Evolutionary conservation across 2,888 invertebrate species (phyloP), one percentile per base, ranked within the genome.

Genomic region (Rotaria magnacalcarata): DNA sequence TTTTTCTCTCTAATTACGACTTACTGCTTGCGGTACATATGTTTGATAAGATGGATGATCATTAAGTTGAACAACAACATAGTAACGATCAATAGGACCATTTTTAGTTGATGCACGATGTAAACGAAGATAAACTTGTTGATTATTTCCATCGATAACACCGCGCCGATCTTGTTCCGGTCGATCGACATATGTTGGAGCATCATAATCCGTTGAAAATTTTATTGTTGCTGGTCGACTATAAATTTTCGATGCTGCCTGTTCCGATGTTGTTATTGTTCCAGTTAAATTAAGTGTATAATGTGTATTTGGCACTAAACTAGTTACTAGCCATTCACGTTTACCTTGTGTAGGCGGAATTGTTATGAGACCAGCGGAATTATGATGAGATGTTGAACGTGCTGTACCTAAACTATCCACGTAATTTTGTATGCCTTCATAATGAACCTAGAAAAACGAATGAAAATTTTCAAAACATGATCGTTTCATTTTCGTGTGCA

Each of bases 301-400:
- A 74, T 80, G 50, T 14, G 86, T 75, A 74, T 85, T 50, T 8
- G 86, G 85, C 0, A n/a, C 80, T 27, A 86, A 58, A 34, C 75
- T 85, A 24, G 85, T 85, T 14, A 86, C 86, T 11, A 86, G n/a
- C 86, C 86, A 86, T 80, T 80, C 80, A n/a, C 80, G 80, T 47
- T 41, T 80, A 43, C 43, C 80, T 43, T 47, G 47, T 5, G 43
- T 43, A 10, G 80, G 47, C 24, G 80, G 80, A 43, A 80, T 5
- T 24, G 80, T 80, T 47, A 80, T 80, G 24, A 80, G 80, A 43
- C 80, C 80, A 80, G 80, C 80, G n/a, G 80, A 47, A 80, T 80
- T 80, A 47, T 47, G 80, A 80, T 80, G 80, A n/a, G 80, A 47
- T 47, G 43, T 47, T 14, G 47, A 47, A 47, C 80, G 80, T 47